These are phyloP conservation scores for Thymallus thymallus DNA, from an alignment of 2,113 vertebrate genomes.

Conservation along the genomic window DNA sequence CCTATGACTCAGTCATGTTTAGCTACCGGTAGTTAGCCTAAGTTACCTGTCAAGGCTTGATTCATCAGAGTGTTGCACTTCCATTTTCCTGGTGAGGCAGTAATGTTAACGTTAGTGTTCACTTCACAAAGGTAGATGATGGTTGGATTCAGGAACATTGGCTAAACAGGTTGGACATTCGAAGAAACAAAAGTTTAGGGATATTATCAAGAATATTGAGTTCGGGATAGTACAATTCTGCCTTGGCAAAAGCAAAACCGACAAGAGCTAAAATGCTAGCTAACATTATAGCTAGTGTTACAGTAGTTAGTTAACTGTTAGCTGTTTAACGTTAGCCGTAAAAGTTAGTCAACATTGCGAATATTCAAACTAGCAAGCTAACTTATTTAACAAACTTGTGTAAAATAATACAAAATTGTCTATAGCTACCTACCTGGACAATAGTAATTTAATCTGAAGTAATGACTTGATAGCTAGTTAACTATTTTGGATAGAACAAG, in stretches of 20 bases:
- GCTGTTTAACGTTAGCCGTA: too few species aligned
- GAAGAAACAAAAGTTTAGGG: background rate
- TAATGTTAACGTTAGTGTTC: background rate
- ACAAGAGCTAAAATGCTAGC: background rate
- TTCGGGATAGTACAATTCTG: background rate
- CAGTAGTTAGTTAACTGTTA: too few species aligned
- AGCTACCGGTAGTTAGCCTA: background rate
- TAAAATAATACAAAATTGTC: too few species aligned
- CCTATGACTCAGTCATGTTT: background rate
- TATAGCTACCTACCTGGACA: too few species aligned
- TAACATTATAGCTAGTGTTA: background rate
- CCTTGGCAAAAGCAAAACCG: too few species aligned
- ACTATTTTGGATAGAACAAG: too few species aligned
- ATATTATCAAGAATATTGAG: background rate
- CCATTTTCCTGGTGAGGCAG: conserved; percentile 22
- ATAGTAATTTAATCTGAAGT: too few species aligned
- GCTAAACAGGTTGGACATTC: background rate
- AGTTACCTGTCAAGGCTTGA: conserved; percentile 52
- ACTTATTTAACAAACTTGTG: too few species aligned
- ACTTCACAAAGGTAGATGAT: background rate
- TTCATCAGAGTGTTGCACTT: conserved; percentile 5
- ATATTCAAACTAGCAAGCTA: too few species aligned
- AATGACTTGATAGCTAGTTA: too few species aligned
- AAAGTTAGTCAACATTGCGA: too few species aligned
- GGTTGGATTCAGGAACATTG: background rate